Conservation (phyloP, 2,797 vertebrate species). For the Psittacula derbiana region DNA sequence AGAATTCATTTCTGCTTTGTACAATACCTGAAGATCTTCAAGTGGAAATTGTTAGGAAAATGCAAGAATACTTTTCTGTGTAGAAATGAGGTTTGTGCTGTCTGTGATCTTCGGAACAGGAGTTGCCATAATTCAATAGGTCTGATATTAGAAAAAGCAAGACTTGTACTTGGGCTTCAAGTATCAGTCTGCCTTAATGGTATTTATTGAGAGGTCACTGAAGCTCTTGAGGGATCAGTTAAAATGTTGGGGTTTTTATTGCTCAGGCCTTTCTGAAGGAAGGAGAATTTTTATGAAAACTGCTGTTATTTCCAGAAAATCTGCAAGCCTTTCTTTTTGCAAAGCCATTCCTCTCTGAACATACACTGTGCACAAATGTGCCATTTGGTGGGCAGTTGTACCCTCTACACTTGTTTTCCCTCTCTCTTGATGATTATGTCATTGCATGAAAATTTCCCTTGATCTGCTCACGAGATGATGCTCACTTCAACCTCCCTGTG, state of each 20-base stretch:
- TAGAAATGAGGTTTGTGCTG: neutral
- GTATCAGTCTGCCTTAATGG: neutral
- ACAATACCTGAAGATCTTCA: neutral
- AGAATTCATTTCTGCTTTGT: slow-evolving; percentile 20
- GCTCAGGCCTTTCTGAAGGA: slow-evolving; percentile 6
- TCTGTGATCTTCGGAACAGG: neutral
- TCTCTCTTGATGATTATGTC: neutral
- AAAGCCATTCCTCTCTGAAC: neutral
- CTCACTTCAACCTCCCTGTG: neutral
- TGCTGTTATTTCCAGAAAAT: neutral
- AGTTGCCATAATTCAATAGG: neutral
- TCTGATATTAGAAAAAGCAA: neutral
- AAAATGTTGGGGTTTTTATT: neutral
- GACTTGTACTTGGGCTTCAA: neutral
- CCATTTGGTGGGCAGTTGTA: neutral
- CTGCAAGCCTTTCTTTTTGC: neutral
- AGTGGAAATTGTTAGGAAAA: slow-evolving; percentile 11
- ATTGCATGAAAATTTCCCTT: neutral
- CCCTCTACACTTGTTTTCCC: neutral
- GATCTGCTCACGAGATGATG: neutral
- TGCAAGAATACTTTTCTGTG: neutral
- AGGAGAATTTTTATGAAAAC: neutral
- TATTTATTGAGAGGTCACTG: neutral
- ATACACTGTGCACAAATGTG: neutral
- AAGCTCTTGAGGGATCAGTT: neutral